Conservation (phyloP, 2,113 vertebrate species). For the Mormoops blainvillei region DNA sequence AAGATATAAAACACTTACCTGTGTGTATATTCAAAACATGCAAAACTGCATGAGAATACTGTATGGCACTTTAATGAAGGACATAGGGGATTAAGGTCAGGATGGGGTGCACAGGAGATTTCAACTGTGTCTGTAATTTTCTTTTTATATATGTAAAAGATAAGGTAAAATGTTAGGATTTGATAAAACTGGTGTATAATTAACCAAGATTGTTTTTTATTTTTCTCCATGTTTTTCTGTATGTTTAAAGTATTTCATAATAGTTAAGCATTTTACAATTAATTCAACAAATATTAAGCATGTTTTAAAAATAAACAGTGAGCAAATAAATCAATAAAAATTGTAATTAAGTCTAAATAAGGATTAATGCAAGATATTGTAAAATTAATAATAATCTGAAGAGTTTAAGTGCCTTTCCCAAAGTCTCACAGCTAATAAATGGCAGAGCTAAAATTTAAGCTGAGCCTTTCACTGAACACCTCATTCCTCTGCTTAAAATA, state of each 20-base stretch:
- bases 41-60: not conserved
- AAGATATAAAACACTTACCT: not conserved
- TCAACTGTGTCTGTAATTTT: not conserved
- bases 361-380: not conserved
- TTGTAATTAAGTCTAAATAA: not conserved
- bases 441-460: not conserved
- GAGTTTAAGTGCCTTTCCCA: not conserved
- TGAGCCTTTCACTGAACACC: not conserved
- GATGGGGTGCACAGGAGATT: not conserved
- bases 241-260: not conserved
- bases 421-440: not conserved
- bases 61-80: not conserved
- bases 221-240: not conserved
- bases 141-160: not conserved
- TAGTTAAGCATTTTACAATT: not conserved
- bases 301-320: not conserved
- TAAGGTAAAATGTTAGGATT: not conserved
- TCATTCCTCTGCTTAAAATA: not conserved
- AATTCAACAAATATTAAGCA: not conserved
- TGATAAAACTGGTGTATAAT: not conserved
- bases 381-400: not conserved
- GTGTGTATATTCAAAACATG: not conserved
- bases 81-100: not conserved
- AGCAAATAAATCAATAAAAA: not conserved
- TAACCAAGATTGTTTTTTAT: not conserved